phyloP scores from a whole-genome alignment of 2,888 invertebrate genomes.

The Caenorhabditis angaria region DNA sequence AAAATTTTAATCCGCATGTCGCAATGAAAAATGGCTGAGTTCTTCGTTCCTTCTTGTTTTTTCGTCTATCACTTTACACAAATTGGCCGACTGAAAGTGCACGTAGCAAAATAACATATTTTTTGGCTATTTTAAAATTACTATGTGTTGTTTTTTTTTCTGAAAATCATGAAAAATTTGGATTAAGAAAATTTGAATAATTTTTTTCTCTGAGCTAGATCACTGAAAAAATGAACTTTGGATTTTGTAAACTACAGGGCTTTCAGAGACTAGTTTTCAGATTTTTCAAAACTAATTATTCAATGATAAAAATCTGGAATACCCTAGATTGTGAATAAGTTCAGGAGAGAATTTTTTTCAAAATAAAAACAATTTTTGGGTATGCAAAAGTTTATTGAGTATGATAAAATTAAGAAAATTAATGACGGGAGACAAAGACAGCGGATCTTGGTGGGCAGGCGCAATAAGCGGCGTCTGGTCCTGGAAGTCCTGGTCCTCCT shows the following conservation, averaged over 20 bases:
- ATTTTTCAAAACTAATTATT: too few relatives aligned
- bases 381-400: not conserved
- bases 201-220: too few relatives aligned
- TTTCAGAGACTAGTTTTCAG: too few relatives aligned
- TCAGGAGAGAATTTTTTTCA: too few relatives aligned
- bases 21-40: not conserved
- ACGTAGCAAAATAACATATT: not conserved
- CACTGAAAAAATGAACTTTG: too few relatives aligned
- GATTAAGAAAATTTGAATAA: too few relatives aligned
- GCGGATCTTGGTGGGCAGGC: slow-evolving; percentile 57
- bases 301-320: too few relatives aligned
- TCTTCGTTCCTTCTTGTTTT: not conserved
- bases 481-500: slow-evolving; percentile 55
- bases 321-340: too few relatives aligned
- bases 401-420: not conserved
- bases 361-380: too few relatives aligned
- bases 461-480: slow-evolving; percentile 59
- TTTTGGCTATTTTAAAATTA: not conserved
- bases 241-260: too few relatives aligned
- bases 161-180: too few relatives aligned
- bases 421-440: slow-evolving; percentile 39
- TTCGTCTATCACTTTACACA: not conserved
- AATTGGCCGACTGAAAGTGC: not conserved
- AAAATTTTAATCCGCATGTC: not conserved
- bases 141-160: too few relatives aligned